A percentile compares a stretch with the other conserved stretches of the same genome.
These are phyloP conservation scores for Thamnophis elegans DNA, from an alignment of 2,797 vertebrate species.

Conservation along the genomic window DNA sequence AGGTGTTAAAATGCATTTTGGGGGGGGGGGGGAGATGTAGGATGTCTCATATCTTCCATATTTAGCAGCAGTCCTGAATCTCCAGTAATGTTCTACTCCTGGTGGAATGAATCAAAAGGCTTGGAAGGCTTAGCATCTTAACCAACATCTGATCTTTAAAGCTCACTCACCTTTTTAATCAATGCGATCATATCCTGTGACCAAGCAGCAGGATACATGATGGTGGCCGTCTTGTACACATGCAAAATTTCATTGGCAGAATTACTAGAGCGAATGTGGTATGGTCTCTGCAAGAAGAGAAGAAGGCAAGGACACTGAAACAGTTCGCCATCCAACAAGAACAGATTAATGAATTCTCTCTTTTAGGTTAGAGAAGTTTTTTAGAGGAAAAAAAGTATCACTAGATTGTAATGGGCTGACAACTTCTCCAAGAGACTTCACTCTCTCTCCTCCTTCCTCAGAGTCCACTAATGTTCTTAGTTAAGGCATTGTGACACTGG, in stretches of 20 bases:
- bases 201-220: conserved; percentile 87
- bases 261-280: conserved; percentile 86
- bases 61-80: neutral
- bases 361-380: neutral
- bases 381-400: neutral
- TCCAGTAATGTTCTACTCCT: neutral
- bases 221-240: conserved; percentile 81
- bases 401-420: neutral
- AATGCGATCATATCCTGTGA: conserved; percentile 86
- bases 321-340: neutral
- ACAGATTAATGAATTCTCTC: neutral
- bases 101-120: neutral
- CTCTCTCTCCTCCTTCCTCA: neutral
- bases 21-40: too few species aligned
- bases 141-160: rapidly evolving
- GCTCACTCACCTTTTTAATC: conserved; percentile 79
- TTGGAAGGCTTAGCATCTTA: neutral
- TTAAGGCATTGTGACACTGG: neutral
- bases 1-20: neutral
- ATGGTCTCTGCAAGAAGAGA: conserved; percentile 82
- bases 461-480: neutral
- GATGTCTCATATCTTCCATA: neutral
- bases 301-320: neutral
- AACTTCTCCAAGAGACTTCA: neutral
- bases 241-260: conserved; percentile 83